A percentile compares a stretch with the other conserved stretches of the same genome.
Conservation (phyloP, 2,797 vertebrate genomes). For the Florisuga fusca region DNA sequence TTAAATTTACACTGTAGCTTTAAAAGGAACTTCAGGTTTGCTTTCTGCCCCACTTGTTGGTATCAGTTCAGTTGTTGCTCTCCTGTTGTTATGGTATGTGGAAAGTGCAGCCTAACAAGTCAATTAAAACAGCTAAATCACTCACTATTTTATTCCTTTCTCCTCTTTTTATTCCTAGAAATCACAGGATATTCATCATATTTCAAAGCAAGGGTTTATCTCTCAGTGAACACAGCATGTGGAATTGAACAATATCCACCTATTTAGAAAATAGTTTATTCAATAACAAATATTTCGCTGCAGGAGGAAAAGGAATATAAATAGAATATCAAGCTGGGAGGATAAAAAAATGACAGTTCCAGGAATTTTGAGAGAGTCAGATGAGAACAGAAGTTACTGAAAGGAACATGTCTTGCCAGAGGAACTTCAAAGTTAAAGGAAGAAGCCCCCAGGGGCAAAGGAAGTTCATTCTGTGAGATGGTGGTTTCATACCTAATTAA, state of each 20-base stretch:
- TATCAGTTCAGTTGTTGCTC: not conserved
- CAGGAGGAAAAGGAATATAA: constrained; percentile 11
- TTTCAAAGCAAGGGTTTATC: not conserved
- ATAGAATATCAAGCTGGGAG: not conserved
- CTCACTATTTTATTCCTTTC: not conserved
- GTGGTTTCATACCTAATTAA: constrained; percentile 12
- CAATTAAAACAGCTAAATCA: not conserved
- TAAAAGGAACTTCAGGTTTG: not conserved
- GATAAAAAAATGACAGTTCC: not conserved
- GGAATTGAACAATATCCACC: not conserved
- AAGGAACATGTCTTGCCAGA: constrained; percentile 15
- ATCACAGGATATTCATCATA: not conserved
- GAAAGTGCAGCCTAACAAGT: not conserved
- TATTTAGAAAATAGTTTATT: constrained; percentile 34
- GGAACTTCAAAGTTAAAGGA: constrained; percentile 29
- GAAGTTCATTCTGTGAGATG: not conserved
- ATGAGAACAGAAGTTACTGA: not conserved
- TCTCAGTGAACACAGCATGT: not conserved
- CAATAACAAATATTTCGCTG: constrained; percentile 38
- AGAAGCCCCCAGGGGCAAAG: not conserved
- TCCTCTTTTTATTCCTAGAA: not conserved
- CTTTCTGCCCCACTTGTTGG: not conserved
- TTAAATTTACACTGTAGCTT: not conserved
- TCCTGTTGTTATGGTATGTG: not conserved
- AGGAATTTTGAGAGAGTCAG: not conserved